Percentiles rank a stretch among this genome's conserved stretches.
phyloP scores from a whole-genome alignment of 2,797 vertebrate species.

The Lutjanus argentimaculatus region DNA sequence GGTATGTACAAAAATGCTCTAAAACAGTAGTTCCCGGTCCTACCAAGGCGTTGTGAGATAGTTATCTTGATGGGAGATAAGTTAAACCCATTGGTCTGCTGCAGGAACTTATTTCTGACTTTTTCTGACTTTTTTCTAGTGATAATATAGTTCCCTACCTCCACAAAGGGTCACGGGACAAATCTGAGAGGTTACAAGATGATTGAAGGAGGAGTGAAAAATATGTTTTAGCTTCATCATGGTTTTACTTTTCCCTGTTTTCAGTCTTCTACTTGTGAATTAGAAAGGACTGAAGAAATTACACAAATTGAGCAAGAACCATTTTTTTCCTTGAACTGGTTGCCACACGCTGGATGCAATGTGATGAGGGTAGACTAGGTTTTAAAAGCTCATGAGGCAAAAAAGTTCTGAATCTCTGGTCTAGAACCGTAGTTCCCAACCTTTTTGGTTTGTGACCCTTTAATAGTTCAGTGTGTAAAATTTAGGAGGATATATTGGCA shows the following conservation, averaged over 20 bases:
- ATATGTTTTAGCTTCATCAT: neutral
- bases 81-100: constrained; percentile 2
- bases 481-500: no score
- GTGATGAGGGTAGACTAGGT: neutral
- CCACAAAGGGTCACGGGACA: neutral
- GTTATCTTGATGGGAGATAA: neutral
- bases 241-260: neutral
- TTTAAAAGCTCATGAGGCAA: neutral
- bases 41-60: neutral
- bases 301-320: neutral
- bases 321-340: neutral
- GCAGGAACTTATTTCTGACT: neutral
- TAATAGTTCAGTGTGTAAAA: no score
- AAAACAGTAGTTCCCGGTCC: neutral
- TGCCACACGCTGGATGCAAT: neutral
- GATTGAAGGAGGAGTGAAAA: neutral
- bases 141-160: neutral
- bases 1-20: neutral
- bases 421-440: neutral
- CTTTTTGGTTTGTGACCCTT: neutral
- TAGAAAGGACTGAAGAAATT: neutral
- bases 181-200: neutral
- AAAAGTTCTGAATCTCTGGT: neutral
- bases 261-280: neutral
- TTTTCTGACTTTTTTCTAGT: neutral